Base-by-base conservation (phyloP, 1,140 invertebrate species). In the Micrasema longulum region DNA sequence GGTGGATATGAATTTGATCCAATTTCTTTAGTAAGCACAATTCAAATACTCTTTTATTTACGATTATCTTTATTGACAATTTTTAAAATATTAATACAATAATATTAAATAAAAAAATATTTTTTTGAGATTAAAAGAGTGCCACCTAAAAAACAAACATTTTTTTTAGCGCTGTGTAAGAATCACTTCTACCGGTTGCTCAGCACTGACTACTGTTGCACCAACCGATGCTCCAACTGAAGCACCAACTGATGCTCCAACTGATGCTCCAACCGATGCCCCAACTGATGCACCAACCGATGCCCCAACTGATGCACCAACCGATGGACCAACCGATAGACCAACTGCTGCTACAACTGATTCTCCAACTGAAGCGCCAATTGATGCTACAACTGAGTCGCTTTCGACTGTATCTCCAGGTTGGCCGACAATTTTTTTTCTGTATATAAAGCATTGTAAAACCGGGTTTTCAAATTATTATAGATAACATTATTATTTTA, bases 201-300 rank as follows among this genome's bases (percentile, higher is more conserved):
- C 26, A 31, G 7, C 2, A 1, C 45, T 5, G 41, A 22, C 55
- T n/a, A 53, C 50, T n/a, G 22, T 22, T 2, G 43, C 22, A 0
- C 43, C 63, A 12, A 53, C 66, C 1, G 50, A 43, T 11, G n/a
- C 50, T 14, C 36, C 47, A 36, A 52, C 50, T 1, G 48, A 68
- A 1, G 20, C 50, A 18, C 36, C 48, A 57, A 45, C 52, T 2
- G 36, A 53, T 12, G 26, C 52, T 11, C 18, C 66, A 20, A 55
- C 52, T 6, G 41, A 31, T 14, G 26, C 52, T 0, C 38, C 20
- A 23, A 55, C 41, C 11, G 35, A 41, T 45, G n/a, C 66, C 20
- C 35, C 50, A 45, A 69, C 66, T 45, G 50, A 47, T 35, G 22
- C n/a, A 23, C 50, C 53, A 62, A 50, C 60, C 18, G 55, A 62